A percentile compares a stretch with the other conserved stretches of the same genome.
These are phyloP conservation scores for Cecidostiba fungosa DNA, from an alignment of 2,888 invertebrate species.

Conservation along the genomic window DNA sequence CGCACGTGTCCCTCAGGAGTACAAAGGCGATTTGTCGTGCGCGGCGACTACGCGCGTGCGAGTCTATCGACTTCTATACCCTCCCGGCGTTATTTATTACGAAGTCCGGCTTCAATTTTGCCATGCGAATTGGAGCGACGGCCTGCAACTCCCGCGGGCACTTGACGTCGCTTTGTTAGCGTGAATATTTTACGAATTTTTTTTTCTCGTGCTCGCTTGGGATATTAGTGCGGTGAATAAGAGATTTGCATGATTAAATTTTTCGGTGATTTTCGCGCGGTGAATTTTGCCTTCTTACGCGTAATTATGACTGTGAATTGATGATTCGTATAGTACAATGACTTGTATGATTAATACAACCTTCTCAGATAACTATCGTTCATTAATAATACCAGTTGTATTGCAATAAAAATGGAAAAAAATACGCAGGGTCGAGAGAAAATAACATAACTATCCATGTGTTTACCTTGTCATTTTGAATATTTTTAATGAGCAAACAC, in stretches of 20 bases:
- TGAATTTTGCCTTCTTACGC: too few relatives aligned
- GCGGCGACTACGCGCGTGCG: not conserved
- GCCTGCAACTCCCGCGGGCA: not conserved
- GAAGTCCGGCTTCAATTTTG: not conserved
- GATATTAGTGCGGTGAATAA: too few relatives aligned
- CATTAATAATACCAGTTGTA: not conserved
- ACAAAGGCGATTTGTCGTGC: constrained; percentile 45
- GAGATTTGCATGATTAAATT: too few relatives aligned
- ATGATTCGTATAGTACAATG: too few relatives aligned
- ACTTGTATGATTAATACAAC: not conserved
- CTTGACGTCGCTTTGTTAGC: not conserved
- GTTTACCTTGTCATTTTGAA: constrained; percentile 25
- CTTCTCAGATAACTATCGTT: not conserved
- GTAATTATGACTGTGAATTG: too few relatives aligned
- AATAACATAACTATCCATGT: not conserved
- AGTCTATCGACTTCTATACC: constrained; percentile 33
- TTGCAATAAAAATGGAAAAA: not conserved
- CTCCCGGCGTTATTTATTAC: constrained; percentile 46
- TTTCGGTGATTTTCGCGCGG: too few relatives aligned
- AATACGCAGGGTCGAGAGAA: not conserved
- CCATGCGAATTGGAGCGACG: not conserved
- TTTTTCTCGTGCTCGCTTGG: not conserved
- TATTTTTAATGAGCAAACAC: constrained; percentile 39
- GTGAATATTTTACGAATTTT: not conserved
- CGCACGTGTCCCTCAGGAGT: constrained; percentile 21